phyloP scores from a whole-genome alignment of 2,113 vertebrate genomes.

The Carlito syrichta region DNA sequence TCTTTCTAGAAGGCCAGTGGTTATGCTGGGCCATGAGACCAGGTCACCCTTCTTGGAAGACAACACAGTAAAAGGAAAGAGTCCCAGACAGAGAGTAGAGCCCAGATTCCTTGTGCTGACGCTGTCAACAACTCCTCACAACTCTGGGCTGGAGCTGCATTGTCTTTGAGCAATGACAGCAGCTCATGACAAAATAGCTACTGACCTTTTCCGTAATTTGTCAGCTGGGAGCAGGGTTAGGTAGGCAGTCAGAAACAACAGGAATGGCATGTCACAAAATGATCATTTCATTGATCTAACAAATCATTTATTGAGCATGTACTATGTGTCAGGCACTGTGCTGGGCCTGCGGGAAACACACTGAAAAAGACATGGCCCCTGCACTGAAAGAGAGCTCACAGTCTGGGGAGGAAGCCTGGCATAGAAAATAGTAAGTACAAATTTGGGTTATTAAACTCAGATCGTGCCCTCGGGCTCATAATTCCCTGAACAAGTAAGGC shows the following conservation, averaged over 20 bases:
- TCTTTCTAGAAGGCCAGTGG: background rate
- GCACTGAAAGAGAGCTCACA: background rate
- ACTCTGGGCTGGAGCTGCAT: background rate
- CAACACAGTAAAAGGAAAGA: background rate
- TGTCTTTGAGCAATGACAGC: background rate
- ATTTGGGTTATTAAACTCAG: background rate
- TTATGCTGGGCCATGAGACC: too few species aligned
- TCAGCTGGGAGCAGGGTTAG: background rate
- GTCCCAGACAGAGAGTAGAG: background rate
- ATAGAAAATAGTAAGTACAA: background rate
- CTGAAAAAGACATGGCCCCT: background rate
- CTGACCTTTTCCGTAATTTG: background rate
- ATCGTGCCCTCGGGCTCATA: background rate
- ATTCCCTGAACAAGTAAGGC: background rate
- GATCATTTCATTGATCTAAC: background rate
- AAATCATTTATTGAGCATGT: background rate
- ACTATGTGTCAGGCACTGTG: background rate
- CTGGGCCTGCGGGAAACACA: background rate
- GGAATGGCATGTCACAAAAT: background rate
- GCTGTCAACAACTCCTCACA: background rate
- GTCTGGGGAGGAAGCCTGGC: background rate
- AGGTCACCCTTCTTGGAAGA: background rate
- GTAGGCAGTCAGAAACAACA: background rate
- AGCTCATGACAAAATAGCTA: too few species aligned
- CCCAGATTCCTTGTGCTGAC: background rate